Base-by-base conservation (phyloP, 2,797 vertebrate species). In the Liasis olivaceus region DNA sequence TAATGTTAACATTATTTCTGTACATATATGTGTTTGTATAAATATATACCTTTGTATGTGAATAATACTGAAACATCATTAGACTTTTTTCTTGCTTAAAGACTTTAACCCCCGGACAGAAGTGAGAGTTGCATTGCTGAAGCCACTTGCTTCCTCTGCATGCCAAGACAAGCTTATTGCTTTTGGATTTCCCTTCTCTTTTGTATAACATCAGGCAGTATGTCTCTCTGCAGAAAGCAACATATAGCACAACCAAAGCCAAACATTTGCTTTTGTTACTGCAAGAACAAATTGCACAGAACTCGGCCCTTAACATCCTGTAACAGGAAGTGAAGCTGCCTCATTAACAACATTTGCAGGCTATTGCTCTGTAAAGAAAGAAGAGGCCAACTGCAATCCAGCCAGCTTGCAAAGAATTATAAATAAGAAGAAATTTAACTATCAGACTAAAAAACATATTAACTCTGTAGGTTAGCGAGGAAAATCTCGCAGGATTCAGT, bases 311-410 rank as follows among this genome's bases (percentile, higher is more conserved):
- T 85, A 85, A 88, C 86, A 90, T 90, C 91, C 62, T 92, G 85
- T 51, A 88, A 92, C 93, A 94, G 89, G 62, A 92, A 92, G 89
- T 92, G 26, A 92, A 90, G 85, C 85, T 51, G 63, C 69, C 77
- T 84, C 60, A 90, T 81, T 92, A 88, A 85, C 60, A 88, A 87
- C 59, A 69, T 54, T 84, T 72, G 51, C 42, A 85, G 89, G 51
- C 89, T 62, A 5, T 20, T 62, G 89, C 47, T 84, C 36, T 28
- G 12, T 85, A n/a, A 69, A 15, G 62, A 66, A 22, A 85, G 85
- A 64, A 7, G 62, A 84, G 54, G 66, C 89, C 89, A 4, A 24
- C 20, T n/a, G 31, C 85, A 90, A 90, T 54, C 13, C 62, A 85
- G n/a, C 8, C 22, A 92, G n/a, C 36, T 42, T 90, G 42, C 14